Conservation (phyloP, 2,888 invertebrate species). For the Drosophila atripex region DNA sequence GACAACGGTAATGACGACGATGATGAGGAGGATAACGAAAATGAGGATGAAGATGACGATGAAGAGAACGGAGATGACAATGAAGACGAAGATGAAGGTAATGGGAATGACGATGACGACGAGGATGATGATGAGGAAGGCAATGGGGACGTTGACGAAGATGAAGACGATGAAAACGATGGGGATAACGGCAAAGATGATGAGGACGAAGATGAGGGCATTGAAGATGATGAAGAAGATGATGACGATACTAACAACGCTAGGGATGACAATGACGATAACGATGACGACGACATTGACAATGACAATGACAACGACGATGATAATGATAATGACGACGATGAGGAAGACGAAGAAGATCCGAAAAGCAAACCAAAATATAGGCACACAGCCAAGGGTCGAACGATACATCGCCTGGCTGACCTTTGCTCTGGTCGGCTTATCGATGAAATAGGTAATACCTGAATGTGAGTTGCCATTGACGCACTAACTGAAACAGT, state of each 20-base stretch:
- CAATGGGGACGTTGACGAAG: slow-evolving; percentile 72
- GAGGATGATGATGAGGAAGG: slow-evolving; percentile 84
- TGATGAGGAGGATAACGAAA: slow-evolving; percentile 83
- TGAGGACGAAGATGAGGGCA: slow-evolving; percentile 81
- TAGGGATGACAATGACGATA: slow-evolving; percentile 63
- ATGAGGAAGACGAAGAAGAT: slow-evolving; percentile 82
- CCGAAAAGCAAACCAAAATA: slow-evolving; percentile 81
- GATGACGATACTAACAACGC: slow-evolving; percentile 69
- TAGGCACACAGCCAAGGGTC: slow-evolving; percentile 62
- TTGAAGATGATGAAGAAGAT: slow-evolving; percentile 73
- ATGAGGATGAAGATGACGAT: slow-evolving; percentile 83
- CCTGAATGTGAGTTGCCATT: slow-evolving; percentile 74
- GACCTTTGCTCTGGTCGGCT: slow-evolving; percentile 76
- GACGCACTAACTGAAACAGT: slow-evolving; percentile 67
- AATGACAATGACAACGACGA: slow-evolving; percentile 84
- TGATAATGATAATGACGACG: slow-evolving; percentile 82
- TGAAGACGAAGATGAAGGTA: slow-evolving; percentile 81
- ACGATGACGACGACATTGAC: slow-evolving; percentile 56
- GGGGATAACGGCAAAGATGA: slow-evolving; percentile 83
- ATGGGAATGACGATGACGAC: slow-evolving; percentile 79
- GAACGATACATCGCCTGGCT: slow-evolving; percentile 77
- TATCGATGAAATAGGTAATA: slow-evolving; percentile 84
- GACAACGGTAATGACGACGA: slow-evolving; percentile 81
- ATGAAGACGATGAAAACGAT: slow-evolving; percentile 83
- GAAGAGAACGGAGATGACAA: slow-evolving; percentile 82